These are phyloP conservation scores for Pterocles burchelli DNA, from an alignment of 2,113 vertebrate species.

Conservation along the genomic window DNA sequence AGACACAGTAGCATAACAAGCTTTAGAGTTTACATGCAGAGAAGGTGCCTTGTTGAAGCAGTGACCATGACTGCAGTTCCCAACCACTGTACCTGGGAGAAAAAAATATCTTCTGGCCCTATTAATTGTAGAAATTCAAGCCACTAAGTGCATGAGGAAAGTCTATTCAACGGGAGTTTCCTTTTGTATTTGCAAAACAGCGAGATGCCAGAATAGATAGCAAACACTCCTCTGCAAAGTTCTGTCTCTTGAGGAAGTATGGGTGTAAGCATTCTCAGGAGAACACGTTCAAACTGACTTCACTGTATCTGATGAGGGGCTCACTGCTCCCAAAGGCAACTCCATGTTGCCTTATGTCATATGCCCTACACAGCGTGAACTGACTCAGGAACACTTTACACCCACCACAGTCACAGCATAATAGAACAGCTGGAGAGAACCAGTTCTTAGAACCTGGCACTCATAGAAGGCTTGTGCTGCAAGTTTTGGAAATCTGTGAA, in stretches of 20 bases:
- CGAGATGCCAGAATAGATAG: background rate
- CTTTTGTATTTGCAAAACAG: background rate
- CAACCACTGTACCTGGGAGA: rapidly evolving
- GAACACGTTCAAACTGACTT: background rate
- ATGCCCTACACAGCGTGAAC: rapidly evolving
- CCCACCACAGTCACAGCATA: background rate
- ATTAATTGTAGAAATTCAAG: background rate
- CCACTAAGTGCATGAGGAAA: background rate
- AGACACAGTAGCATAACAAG: background rate
- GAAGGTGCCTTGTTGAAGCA: background rate
- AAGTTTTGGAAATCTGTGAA: background rate
- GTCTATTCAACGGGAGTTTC: background rate
- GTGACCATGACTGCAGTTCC: background rate
- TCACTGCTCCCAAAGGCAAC: background rate
- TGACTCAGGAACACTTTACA: background rate
- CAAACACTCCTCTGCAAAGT: background rate
- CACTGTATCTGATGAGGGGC: background rate
- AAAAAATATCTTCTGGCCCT: background rate
- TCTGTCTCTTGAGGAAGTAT: background rate
- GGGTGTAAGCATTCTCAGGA: background rate
- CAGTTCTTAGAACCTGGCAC: rapidly evolving
- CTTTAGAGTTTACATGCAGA: background rate
- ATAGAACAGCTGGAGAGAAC: rapidly evolving
- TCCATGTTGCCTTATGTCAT: background rate
- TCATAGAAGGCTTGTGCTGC: background rate